These are phyloP conservation scores for Corvus cornix DNA, from an alignment of 2,113 vertebrate genomes.

Conservation along the genomic window DNA sequence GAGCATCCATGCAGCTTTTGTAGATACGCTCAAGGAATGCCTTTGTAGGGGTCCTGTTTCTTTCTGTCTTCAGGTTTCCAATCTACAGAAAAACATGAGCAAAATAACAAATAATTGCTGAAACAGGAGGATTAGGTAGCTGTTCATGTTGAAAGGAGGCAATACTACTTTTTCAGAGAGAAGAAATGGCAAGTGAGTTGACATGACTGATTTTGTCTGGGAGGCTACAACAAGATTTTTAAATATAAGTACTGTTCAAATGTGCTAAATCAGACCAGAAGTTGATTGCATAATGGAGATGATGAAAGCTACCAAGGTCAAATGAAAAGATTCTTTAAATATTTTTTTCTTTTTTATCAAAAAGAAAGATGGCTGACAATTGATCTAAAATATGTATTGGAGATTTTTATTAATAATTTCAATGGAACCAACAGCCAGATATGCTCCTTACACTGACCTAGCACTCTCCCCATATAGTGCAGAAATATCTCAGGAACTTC, in stretches of 20 bases:
- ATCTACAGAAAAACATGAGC: background rate
- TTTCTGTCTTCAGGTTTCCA: background rate
- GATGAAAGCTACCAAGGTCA: accelerated
- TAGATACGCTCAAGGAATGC: background rate
- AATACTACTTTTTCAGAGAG: background rate
- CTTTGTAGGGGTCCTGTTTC: background rate
- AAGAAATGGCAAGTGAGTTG: background rate
- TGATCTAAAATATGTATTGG: accelerated
- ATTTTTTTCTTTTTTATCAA: background rate
- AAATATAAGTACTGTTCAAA: background rate
- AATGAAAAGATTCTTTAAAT: background rate
- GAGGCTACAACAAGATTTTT: background rate
- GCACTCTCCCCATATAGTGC: background rate
- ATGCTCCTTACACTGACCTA: background rate
- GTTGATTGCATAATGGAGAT: background rate
- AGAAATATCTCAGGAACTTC: background rate
- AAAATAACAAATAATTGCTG: background rate
- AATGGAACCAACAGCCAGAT: background rate
- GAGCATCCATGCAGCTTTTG: background rate
- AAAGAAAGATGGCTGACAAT: background rate
- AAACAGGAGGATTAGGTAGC: background rate
- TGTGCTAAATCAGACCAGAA: background rate
- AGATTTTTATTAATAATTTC: background rate
- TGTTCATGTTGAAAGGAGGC: background rate
- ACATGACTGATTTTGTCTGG: background rate